phyloP scores from a whole-genome alignment of 37 sponge, comb jelly and placozoan species.

The Hexactinellida sp. region DNA sequence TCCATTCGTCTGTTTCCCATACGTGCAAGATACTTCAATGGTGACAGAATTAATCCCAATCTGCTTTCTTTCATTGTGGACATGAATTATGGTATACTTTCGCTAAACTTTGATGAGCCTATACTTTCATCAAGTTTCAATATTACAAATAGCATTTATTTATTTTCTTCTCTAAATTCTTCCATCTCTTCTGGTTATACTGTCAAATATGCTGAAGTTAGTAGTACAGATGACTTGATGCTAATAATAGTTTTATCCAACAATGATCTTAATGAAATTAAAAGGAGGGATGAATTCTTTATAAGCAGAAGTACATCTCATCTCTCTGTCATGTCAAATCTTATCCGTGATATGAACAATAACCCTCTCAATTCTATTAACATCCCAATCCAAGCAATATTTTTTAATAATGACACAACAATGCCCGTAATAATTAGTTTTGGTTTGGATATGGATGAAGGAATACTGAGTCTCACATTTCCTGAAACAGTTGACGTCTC shows the following conservation, averaged over 20 bases:
- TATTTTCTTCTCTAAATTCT: neutral
- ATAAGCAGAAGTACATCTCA: slow-evolving; percentile 37
- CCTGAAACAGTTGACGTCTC: slow-evolving; percentile 70
- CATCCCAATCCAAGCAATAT: slow-evolving; percentile 28
- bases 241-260: slow-evolving; percentile 33
- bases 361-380: slow-evolving; percentile 35
- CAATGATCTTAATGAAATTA: slow-evolving; percentile 71
- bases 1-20: neutral
- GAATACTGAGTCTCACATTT: slow-evolving; percentile 45
- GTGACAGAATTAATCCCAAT: slow-evolving; percentile 34
- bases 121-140: slow-evolving; percentile 46
- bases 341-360: slow-evolving; percentile 56
- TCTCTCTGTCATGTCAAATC: slow-evolving; percentile 25
- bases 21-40: slow-evolving; percentile 21
- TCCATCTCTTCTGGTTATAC: neutral
- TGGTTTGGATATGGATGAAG: slow-evolving; percentile 74
- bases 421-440: slow-evolving; percentile 49
- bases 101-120: slow-evolving; percentile 71
- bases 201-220: neutral
- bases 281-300: slow-evolving; percentile 31
- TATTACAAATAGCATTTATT: slow-evolving; percentile 19
- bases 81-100: slow-evolving; percentile 46
- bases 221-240: slow-evolving; percentile 42
- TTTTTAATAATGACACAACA: slow-evolving; percentile 61
- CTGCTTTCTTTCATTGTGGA: slow-evolving; percentile 48